A percentile compares a stretch with the other conserved stretches of the same genome.
Conservation (phyloP, 1,140 invertebrate species). For the Palaemon carinicauda region DNA sequence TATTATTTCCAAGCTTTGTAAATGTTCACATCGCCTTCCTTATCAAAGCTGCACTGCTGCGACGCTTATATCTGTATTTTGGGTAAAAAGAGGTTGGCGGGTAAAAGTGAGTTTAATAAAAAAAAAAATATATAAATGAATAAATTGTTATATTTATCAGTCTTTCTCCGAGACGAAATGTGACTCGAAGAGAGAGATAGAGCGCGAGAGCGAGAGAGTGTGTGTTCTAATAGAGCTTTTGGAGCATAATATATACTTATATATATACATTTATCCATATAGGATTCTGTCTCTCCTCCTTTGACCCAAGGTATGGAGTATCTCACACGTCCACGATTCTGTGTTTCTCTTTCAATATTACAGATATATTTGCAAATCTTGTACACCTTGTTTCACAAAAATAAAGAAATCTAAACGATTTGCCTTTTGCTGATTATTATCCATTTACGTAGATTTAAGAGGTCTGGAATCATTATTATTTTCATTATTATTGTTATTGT, state of each 20-base stretch:
- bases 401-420: slow-evolving; percentile 51
- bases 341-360: slow-evolving; percentile 54
- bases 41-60: slow-evolving; percentile 51
- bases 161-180: background rate
- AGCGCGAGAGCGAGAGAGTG: too few relatives aligned
- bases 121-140: too few relatives aligned
- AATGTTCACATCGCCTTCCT: slow-evolving; percentile 51
- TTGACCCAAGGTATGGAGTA: slow-evolving; percentile 43
- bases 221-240: too few relatives aligned
- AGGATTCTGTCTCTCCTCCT: slow-evolving; percentile 27
- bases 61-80: slow-evolving; percentile 50
- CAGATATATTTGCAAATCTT: slow-evolving; percentile 56
- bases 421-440: background rate
- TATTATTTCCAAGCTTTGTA: slow-evolving; percentile 42
- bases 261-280: slow-evolving; percentile 19
- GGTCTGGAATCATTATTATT: background rate
- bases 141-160: background rate
- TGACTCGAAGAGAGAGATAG: too few relatives aligned
- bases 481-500: background rate
- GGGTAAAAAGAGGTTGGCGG: slow-evolving; percentile 40
- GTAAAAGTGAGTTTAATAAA: too few relatives aligned
- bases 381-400: slow-evolving; percentile 56
- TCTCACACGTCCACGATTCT: slow-evolving; percentile 52
- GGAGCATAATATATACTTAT: slow-evolving; percentile 4
- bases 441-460: background rate